phyloP scores from a whole-genome alignment of 2,113 vertebrate species.

The Ramphastos sulfuratus region DNA sequence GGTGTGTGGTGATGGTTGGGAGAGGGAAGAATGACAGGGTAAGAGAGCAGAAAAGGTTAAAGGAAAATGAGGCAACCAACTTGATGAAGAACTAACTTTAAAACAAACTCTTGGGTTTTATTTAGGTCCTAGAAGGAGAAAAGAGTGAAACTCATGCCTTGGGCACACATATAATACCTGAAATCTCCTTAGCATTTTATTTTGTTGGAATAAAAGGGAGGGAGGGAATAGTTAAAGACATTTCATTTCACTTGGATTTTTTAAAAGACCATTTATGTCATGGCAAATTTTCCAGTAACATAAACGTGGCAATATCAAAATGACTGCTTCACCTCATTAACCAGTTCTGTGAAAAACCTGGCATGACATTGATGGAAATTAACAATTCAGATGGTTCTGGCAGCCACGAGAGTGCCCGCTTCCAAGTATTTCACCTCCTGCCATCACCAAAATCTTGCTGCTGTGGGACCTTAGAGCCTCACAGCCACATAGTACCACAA shows the following conservation, averaged over 20 bases:
- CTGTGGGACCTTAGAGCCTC: not conserved
- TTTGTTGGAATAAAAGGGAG: not conserved
- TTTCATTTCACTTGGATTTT: conserved; percentile 7
- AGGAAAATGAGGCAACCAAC: not conserved
- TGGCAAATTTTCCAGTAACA: conserved; percentile 34
- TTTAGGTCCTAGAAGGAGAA: conserved; percentile 53
- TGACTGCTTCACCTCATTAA: conserved; percentile 45
- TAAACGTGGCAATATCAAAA: not conserved
- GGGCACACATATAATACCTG: not conserved
- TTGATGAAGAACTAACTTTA: conserved; percentile 35
- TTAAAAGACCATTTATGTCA: conserved; percentile 1
- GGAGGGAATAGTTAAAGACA: not conserved
- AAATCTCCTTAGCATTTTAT: not conserved
- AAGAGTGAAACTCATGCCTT: conserved; percentile 47
- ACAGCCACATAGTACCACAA: not conserved
- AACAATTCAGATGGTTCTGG: conserved; percentile 52
- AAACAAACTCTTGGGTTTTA: not conserved
- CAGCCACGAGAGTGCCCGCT: not conserved
- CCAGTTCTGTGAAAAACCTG: conserved; percentile 22
- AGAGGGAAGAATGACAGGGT: conserved; percentile 8
- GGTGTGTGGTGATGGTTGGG: conserved; percentile 24
- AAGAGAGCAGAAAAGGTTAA: conserved; percentile 29
- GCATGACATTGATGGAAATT: conserved; percentile 46
- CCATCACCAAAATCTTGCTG: not conserved
- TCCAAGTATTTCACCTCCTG: conserved; percentile 37